Evolutionary conservation across 2,113 vertebrate genomes (phyloP).

Genomic region (Peromyscus polionotus): DNA sequence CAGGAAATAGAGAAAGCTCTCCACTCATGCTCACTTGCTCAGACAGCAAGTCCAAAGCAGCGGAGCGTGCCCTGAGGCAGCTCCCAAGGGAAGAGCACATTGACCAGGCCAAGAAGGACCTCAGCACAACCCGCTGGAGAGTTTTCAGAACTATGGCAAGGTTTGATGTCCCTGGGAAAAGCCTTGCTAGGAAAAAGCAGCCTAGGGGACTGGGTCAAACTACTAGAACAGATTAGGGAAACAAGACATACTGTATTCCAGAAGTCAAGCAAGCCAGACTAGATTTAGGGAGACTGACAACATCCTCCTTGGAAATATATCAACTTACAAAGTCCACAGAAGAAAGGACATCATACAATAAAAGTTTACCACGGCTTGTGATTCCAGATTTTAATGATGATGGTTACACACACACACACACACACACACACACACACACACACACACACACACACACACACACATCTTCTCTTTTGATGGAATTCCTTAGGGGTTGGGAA

Average conservation of each 20-base stretch:
- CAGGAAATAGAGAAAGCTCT: constrained; percentile 10
- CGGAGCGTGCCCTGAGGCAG: not conserved
- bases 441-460: not conserved
- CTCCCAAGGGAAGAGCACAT: not conserved
- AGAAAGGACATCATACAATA: not conserved
- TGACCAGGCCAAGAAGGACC: not conserved
- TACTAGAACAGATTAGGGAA: not conserved
- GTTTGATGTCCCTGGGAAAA: not conserved
- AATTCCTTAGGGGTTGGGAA: not conserved
- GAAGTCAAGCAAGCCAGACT: constrained; percentile 14
- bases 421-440: not conserved
- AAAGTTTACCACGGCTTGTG: not conserved
- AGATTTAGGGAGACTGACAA: not conserved
- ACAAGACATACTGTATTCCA: not conserved
- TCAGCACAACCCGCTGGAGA: not conserved
- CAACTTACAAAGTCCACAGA: not conserved
- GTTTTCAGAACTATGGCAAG: not conserved
- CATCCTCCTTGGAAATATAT: not conserved
- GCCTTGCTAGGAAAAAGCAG: not conserved
- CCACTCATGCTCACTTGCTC: not conserved
- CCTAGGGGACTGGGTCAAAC: not conserved
- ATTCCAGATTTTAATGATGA: constrained; percentile 40
- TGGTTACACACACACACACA: not conserved
- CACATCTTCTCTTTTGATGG: not conserved
- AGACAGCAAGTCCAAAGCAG: constrained; percentile 6